Evolutionary conservation across 2,113 vertebrate genomes (phyloP), one percentile per base, ranked within the genome.

Genomic region (Apodemus sylvaticus): DNA sequence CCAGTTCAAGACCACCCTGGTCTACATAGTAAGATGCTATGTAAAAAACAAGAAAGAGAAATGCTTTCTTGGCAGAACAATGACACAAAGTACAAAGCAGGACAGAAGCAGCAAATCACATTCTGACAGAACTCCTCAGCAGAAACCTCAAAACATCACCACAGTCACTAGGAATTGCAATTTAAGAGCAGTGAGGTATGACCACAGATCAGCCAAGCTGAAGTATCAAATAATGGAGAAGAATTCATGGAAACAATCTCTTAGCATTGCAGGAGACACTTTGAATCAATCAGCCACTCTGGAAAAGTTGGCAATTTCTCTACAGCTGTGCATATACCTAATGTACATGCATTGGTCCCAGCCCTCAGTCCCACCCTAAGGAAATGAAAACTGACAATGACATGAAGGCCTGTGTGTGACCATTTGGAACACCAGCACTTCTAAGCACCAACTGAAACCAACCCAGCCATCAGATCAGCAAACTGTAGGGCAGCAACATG

Each of bases 381-480:
- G 79, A 94, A 91, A 93, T n/a, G 19, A 87, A 95, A 94, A 86
- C 39, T 34, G 53, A 45, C 1, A 1, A 26, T n/a, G 60, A 93
- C 36, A 60, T 58, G 60, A 53, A 86, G 93, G 29, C 4, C 36
- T 48, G 1, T 29, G n/a, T 31, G 39, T 76, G 29, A 85, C 45
- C 34, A 34, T 55, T 87, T 26, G 60, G 0, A 31, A 89, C 2
- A 85, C n/a, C 34, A 77, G 6, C 48, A 64, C 19, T 79, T 53
- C 34, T 60, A 87, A 88, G 3, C 9, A 4, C 17, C 19, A 95
- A 71, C 34, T 90, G 5, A 70, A 87, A 64, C 22, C n/a, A 90
- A 53, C 2, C 74, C 60, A 86, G 42, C n/a, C 22, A 55, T 79
- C 39, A 19, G 68, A 45, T 45, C 66, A 92, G 39, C 20, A 51